Percentiles rank a stretch among this genome's conserved stretches.
Evolutionary conservation across 2,888 invertebrate species (phyloP).

Genomic region (Agrilus biguttatus): DNA sequence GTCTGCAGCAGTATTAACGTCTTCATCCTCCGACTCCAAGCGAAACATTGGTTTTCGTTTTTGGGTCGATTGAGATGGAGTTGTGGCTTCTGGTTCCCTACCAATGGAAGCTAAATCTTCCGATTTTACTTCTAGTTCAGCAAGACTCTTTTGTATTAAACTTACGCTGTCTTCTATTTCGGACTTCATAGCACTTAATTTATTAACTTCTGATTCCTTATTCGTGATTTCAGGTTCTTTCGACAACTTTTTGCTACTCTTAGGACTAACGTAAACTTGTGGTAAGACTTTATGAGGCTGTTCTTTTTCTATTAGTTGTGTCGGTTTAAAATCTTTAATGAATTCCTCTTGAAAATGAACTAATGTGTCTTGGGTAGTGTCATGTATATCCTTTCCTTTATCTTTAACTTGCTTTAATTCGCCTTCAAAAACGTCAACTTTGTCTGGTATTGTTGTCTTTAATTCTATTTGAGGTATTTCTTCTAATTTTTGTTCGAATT

Average conservation of each 20-base stretch:
- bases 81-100: neutral
- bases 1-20: constrained; percentile 5
- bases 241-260: neutral
- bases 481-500: too few relatives aligned
- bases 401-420: constrained; percentile 1
- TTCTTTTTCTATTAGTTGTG: too few relatives aligned
- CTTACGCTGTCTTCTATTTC: too few relatives aligned
- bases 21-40: constrained; percentile 32
- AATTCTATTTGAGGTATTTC: constrained; percentile 3
- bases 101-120: neutral
- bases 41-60: constrained; percentile 30
- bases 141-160: too few relatives aligned
- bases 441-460: constrained; percentile 6
- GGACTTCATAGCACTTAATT: constrained; percentile 1
- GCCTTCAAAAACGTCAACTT: constrained; percentile 9
- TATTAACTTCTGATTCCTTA: constrained; percentile 3
- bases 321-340: too few relatives aligned
- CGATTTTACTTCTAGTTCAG: too few relatives aligned
- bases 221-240: neutral
- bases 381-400: constrained; percentile 5
- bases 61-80: constrained; percentile 3
- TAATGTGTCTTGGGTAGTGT: constrained; percentile 6
- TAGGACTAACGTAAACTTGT: constrained; percentile 3
- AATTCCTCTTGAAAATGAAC: too few relatives aligned
- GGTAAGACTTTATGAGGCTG: too few relatives aligned